Conservation (phyloP, 1,140 invertebrate species). For the Bombus sibiricus region DNA sequence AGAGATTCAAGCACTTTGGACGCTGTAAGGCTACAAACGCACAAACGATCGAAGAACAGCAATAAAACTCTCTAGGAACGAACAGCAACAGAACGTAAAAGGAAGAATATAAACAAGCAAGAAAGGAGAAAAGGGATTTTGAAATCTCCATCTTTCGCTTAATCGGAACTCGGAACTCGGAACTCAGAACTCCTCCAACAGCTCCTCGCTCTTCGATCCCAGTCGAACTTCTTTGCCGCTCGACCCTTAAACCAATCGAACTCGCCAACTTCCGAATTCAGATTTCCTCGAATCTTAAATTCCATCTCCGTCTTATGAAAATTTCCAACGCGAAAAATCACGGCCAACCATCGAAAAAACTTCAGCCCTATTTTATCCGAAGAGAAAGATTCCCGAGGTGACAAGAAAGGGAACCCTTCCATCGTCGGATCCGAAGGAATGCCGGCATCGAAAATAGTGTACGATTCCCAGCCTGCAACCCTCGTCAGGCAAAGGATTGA, state of each 20-base stretch:
- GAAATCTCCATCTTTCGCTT: not conserved
- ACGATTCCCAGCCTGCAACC: conserved; percentile 17
- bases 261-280: not conserved
- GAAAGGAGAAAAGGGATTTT: not conserved
- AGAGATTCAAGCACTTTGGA: too few species aligned
- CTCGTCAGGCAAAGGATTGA: conserved; percentile 38
- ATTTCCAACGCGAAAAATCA: not conserved
- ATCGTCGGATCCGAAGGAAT: not conserved
- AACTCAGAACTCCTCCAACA: not conserved
- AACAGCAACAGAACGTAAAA: too few species aligned
- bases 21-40: too few species aligned
- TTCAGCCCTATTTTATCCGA: not conserved
- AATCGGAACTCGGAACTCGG: not conserved
- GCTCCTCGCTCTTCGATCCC: not conserved
- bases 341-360: not conserved
- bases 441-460: conserved; percentile 52
- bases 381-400: not conserved
- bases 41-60: not conserved
- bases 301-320: not conserved
- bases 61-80: not conserved
- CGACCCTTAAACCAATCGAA: not conserved
- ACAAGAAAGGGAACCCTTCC: not conserved
- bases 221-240: not conserved
- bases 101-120: not conserved
- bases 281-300: conserved; percentile 8